These are phyloP conservation scores for Sialis fuliginosa DNA, from an alignment of 2,888 invertebrate genomes.

Conservation along the genomic window DNA sequence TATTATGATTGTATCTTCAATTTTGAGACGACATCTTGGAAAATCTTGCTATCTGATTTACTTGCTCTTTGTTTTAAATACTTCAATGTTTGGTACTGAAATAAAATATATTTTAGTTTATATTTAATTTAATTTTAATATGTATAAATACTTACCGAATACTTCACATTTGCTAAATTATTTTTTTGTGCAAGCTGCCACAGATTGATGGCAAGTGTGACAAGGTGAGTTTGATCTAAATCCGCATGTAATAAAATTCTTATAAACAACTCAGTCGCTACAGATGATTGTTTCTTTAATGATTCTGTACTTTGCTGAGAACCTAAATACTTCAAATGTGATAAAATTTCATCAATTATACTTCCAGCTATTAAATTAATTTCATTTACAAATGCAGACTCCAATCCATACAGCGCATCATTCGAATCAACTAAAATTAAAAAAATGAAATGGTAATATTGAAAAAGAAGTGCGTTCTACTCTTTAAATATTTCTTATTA, in stretches of 20 bases:
- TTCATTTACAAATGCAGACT: conserved; percentile 68
- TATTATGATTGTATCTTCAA: conserved; percentile 5
- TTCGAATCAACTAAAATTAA: conserved; percentile 72
- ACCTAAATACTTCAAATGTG: conserved; percentile 49
- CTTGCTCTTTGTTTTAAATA: conserved; percentile 13
- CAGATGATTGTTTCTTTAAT: conserved; percentile 45
- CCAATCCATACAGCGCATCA: conserved; percentile 78
- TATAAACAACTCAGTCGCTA: conserved; percentile 59
- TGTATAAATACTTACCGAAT: conserved; percentile 17
- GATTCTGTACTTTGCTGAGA: conserved; percentile 40
- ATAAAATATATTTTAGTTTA: conserved; percentile 7
- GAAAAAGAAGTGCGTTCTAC: too few species aligned
- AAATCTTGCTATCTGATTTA: conserved; percentile 9
- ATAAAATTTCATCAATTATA: conserved; percentile 58
- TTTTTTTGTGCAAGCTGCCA: conserved; percentile 66
- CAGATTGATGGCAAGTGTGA: conserved; percentile 55
- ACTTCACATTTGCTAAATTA: conserved; percentile 19
- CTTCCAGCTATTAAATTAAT: conserved; percentile 60
- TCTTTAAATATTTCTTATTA: too few species aligned
- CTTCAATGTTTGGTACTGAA: conserved; percentile 14
- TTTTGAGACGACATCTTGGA: conserved; percentile 14
- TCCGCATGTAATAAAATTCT: conserved; percentile 48
- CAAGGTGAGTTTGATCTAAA: conserved; percentile 37
- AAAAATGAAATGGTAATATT: conserved; percentile 4
- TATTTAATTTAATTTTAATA: conserved; percentile 1